Evolutionary conservation across 2,113 vertebrate species (phyloP), one percentile per base, ranked within the genome.

Genomic region (Solenodon paradoxus): DNA sequence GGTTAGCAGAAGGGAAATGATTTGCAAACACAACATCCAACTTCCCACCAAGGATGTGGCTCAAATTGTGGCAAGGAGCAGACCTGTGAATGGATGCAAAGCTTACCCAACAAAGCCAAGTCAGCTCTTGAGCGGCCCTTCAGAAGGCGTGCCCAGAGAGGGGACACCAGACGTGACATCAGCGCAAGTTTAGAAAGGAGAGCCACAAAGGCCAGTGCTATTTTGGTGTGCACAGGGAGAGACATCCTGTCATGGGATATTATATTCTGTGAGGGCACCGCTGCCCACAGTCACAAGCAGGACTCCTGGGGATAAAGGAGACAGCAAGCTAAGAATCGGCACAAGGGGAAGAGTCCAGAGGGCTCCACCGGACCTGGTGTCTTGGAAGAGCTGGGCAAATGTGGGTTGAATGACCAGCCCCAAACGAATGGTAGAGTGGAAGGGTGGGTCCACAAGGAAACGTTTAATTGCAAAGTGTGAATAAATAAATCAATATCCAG

Each of bases 241-340:
- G 95, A 92, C 95, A 82, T n/a, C 90, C 80, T 85, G 96, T 59
- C 71, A 32, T 7, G 66, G 80, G 87, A 22, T 72, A 55, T 74
- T 64, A 38, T 24, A n/a, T 28, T 88, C 81, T 24, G 55, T 45
- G 79, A 80, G 90, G 84, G 66, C 42, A 24, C 20, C 84, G 53
- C 30, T 0, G 71, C 71, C 61, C 1, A 1, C n/a, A 42, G 80
- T 15, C 10, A 3, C 30, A n/a, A 66, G 71, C 57, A 35, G 64
- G 20, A 2, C 51, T 45, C 80, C 72, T 8, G 9, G 66, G 61
- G n/a, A 24, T 32, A 38, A 42, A n/a, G n/a, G 40, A 51, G 74
- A 10, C 0, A 0, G 66, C 20, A 72, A 40, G 53, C 40, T 2
- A 1, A 22, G 86, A 38, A 24, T 9, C 0, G 9, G 55, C 47